phyloP scores from a whole-genome alignment of 2,113 vertebrate species.

The Stercorarius parasiticus region DNA sequence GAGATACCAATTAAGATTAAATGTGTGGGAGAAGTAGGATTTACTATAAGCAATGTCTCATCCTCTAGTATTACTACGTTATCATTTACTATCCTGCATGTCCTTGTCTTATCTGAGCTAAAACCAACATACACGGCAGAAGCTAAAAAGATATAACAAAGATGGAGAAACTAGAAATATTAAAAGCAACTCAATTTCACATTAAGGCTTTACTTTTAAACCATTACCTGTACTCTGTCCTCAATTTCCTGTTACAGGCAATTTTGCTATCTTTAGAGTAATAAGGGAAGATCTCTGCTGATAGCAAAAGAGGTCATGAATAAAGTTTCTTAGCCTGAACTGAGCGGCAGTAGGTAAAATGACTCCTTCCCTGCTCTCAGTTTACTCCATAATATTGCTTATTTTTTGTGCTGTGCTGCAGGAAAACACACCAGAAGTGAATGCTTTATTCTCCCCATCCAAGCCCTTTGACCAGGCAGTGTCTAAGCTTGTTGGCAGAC shows the following conservation, averaged over 20 bases:
- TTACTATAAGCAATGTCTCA: neutral
- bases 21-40: neutral
- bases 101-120: neutral
- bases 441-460: neutral
- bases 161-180: neutral
- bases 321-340: neutral
- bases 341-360: neutral
- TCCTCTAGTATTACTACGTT: neutral
- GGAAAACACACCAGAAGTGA: neutral
- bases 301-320: neutral
- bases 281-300: neutral
- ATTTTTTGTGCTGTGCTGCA: neutral
- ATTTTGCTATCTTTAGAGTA: neutral
- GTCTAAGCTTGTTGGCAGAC: neutral
- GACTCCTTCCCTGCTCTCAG: neutral
- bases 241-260: neutral
- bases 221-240: neutral
- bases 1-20: neutral
- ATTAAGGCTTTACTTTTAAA: neutral
- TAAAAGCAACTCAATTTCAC: neutral
- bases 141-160: neutral
- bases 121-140: neutral
- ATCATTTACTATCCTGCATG: neutral
- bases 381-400: neutral
- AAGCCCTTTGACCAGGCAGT: neutral